phyloP scores from a whole-genome alignment of 2,888 invertebrate genomes.

The Synergus laeviventris region DNA sequence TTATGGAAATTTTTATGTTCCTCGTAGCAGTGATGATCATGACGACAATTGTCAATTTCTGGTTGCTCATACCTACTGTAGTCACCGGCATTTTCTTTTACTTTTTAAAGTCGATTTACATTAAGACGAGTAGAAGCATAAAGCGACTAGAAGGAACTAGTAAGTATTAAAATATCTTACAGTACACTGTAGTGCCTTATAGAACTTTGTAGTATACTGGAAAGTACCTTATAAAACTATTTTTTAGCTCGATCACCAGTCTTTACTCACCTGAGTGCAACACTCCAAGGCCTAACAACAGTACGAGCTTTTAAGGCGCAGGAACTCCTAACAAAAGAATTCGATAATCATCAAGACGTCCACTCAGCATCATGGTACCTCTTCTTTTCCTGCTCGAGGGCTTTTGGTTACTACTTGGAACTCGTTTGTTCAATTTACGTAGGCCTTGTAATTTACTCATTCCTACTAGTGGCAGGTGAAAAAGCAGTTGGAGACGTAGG shows the following conservation, averaged over 20 bases:
- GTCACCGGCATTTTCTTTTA: constrained; percentile 85
- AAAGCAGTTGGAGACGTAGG: constrained; percentile 77
- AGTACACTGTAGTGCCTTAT: no score
- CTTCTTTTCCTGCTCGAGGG: constrained; percentile 81
- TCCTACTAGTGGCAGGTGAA: constrained; percentile 77
- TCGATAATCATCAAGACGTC: constrained; percentile 79
- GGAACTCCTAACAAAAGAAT: constrained; percentile 79
- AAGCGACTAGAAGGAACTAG: constrained; percentile 89
- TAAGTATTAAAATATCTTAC: constrained; percentile 76
- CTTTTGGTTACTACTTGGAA: constrained; percentile 83
- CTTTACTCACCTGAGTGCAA: constrained; percentile 88
- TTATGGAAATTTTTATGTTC: constrained; percentile 81
- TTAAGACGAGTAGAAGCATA: constrained; percentile 87
- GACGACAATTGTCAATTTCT: constrained; percentile 85
- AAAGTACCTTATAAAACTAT: no score
- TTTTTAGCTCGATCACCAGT: constrained; percentile 87
- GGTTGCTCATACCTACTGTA: constrained; percentile 83
- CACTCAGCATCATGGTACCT: constrained; percentile 84
- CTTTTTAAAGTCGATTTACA: constrained; percentile 85
- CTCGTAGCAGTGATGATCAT: constrained; percentile 77
- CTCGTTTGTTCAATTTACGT: constrained; percentile 80
- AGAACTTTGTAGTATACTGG: no score
- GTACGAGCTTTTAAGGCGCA: constrained; percentile 86
- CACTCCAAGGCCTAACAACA: constrained; percentile 87
- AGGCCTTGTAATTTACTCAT: constrained; percentile 80